These are phyloP conservation scores for Coenonympha glycerion DNA, from an alignment of 2,888 invertebrate genomes.

Conservation along the genomic window DNA sequence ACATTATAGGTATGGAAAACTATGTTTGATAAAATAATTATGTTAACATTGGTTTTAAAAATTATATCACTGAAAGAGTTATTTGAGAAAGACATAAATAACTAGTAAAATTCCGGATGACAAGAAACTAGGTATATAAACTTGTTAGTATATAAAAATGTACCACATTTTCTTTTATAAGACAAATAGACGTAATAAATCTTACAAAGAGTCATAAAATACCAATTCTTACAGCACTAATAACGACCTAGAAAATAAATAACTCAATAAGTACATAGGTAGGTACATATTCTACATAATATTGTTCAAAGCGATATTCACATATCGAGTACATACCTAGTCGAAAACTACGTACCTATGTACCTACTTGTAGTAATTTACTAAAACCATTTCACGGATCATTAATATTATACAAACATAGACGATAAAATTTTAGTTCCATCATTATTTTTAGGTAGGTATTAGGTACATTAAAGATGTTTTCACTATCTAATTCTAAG, in stretches of 20 bases:
- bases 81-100: too few species aligned
- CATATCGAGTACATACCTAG: background rate
- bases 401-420: background rate
- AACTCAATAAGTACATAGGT: background rate
- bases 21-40: too few species aligned
- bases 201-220: background rate
- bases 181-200: background rate
- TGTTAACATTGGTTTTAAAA: too few species aligned
- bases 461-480: background rate
- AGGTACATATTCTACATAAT: too few species aligned
- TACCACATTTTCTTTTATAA: background rate
- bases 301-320: too few species aligned
- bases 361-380: constrained; percentile 2
- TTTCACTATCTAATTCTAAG: too few species aligned
- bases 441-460: background rate
- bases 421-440: background rate
- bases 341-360: background rate
- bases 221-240: background rate
- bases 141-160: too few species aligned
- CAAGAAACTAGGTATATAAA: too few species aligned
- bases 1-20: too few species aligned
- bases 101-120: too few species aligned
- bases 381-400: background rate
- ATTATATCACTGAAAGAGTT: too few species aligned
- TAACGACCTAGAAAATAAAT: background rate